Conservation (phyloP, 2,888 invertebrate species). For the Calliopum simillimum region DNA sequence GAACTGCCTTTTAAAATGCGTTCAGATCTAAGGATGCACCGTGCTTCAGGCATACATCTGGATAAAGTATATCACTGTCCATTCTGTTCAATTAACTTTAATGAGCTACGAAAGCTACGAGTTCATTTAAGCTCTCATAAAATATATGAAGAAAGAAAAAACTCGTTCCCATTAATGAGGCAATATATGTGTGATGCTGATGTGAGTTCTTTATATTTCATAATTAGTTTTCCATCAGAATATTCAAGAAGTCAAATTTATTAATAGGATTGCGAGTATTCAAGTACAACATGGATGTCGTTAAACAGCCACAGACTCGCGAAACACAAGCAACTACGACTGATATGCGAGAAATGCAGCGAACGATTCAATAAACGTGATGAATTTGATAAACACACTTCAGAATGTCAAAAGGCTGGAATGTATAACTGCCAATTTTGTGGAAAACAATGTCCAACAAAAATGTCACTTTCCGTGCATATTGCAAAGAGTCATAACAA, state of each 20-base stretch:
- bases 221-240: too few species aligned
- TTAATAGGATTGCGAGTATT: constrained; percentile 55
- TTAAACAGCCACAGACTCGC: constrained; percentile 59
- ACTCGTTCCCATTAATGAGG: constrained; percentile 41
- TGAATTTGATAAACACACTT: constrained; percentile 21
- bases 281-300: constrained; percentile 60
- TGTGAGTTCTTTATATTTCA: constrained; percentile 46
- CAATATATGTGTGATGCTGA: constrained; percentile 57
- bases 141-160: constrained; percentile 36
- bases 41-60: constrained; percentile 52
- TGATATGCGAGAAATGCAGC: constrained; percentile 28
- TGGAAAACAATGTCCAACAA: constrained; percentile 56
- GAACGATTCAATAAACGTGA: constrained; percentile 15
- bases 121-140: constrained; percentile 42
- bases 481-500: constrained; percentile 64
- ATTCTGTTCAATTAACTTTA: constrained; percentile 38
- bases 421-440: constrained; percentile 60
- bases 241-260: background rate
- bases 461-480: constrained; percentile 64
- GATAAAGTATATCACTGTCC: constrained; percentile 52
- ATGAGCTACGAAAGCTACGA: constrained; percentile 39
- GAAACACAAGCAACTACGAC: constrained; percentile 40
- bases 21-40: constrained; percentile 54
- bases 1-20: constrained; percentile 55
- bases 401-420: constrained; percentile 17